Conservation (phyloP, 2,888 invertebrate species). For the Dryobotodes eremita region DNA sequence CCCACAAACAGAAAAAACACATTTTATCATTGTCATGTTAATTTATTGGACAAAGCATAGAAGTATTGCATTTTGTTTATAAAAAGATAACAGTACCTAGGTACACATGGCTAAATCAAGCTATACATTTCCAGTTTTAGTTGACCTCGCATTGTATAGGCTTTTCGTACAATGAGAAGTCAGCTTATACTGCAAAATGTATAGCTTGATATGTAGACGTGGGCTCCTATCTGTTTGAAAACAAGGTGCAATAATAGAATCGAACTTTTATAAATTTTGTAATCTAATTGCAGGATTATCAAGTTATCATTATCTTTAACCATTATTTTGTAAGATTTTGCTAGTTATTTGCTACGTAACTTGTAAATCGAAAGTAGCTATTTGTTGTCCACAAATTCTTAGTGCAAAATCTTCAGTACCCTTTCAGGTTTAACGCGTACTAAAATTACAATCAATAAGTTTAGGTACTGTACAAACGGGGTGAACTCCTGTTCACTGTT, state of each 20-base stretch:
- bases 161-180: too few species aligned
- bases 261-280: constrained; percentile 1
- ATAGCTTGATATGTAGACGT: too few species aligned
- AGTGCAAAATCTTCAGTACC: too few species aligned
- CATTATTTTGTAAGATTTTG: background rate
- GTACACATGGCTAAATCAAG: too few species aligned
- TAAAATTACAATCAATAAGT: too few species aligned
- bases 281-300: background rate
- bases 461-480: too few species aligned
- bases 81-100: constrained; percentile 18
- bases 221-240: constrained; percentile 28
- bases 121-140: too few species aligned
- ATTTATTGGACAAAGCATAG: constrained; percentile 24
- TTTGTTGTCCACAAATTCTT: background rate
- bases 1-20: constrained; percentile 4
- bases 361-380: background rate
- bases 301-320: background rate
- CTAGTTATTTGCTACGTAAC: background rate
- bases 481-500: too few species aligned
- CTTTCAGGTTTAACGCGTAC: background rate
- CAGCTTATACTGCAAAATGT: too few species aligned
- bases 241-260: background rate
- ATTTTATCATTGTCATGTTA: background rate
- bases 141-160: too few species aligned
- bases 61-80: constrained; percentile 21